A percentile compares a stretch with the other conserved stretches of the same genome.
Evolutionary conservation across 2,797 vertebrate genomes (phyloP).

Genomic region (Propithecus deckenii): DNA sequence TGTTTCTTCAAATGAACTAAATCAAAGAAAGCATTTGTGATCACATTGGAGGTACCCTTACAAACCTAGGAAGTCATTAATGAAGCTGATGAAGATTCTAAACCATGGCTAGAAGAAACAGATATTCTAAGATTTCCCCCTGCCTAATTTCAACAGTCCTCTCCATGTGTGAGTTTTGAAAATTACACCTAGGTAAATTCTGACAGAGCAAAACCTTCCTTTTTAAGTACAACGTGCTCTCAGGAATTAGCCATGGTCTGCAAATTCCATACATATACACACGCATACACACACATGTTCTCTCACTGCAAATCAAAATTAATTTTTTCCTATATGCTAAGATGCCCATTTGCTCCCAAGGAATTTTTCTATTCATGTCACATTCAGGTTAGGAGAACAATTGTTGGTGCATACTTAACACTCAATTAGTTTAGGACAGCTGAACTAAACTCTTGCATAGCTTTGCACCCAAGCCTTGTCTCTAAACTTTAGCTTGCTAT

Average conservation of each 20-base stretch:
- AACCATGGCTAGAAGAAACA: neutral
- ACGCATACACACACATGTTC: neutral
- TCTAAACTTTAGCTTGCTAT: slow-evolving; percentile 40
- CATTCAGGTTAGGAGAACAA: slow-evolving; percentile 13
- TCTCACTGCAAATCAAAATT: slow-evolving; percentile 31
- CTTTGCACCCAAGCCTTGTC: slow-evolving; percentile 28
- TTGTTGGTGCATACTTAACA: neutral
- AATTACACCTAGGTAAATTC: slow-evolving; percentile 14
- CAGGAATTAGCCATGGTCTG: neutral
- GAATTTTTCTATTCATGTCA: neutral
- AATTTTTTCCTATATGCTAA: neutral
- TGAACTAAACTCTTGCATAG: neutral
- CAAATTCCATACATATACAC: slow-evolving; percentile 13
- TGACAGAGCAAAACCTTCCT: neutral
- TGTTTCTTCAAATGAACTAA: slow-evolving; percentile 26
- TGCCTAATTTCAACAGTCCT: slow-evolving; percentile 8
- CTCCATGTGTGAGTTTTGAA: neutral
- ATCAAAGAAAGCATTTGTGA: slow-evolving; percentile 26
- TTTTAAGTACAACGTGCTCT: slow-evolving; percentile 16
- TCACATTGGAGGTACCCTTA: neutral
- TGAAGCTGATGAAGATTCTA: neutral
- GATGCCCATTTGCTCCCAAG: neutral
- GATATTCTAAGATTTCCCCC: neutral
- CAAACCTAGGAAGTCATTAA: neutral
- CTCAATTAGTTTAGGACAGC: slow-evolving; percentile 32